Evolutionary conservation across 2,888 invertebrate species (phyloP), one percentile per base, ranked within the genome.

Genomic region (Malacosoma neustria): DNA sequence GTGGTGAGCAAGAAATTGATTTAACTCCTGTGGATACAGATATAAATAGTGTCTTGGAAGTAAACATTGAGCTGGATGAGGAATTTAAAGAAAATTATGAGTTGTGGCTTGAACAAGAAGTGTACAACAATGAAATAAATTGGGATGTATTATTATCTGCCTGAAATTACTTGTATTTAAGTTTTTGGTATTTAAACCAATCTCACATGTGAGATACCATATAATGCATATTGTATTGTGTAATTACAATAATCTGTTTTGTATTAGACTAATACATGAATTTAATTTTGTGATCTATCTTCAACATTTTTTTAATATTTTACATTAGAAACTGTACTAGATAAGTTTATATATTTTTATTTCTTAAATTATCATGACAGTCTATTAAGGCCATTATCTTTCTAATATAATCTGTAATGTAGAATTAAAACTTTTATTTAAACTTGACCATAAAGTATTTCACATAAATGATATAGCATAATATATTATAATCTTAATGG

Each of bases 51-150:
- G 93, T 95, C 6, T 87, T 97, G 32, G 95, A 95, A 38, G 82
- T 87, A 36, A 89, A 89, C 39, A 77, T 94, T 38, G 95, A 97
- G 60, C 88, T 99, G 42, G 96, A 96, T 7, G 95, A 96, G 35
- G 96, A 96, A 69, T 97, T 97, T 63, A 96, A 95, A 73, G 92
- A 92, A 41, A 94, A 96, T 65, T 99, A 99, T 74, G 94, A 96
- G 64, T 72, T 93, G 11, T 99, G 99, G 99, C 86, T 99, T 39
- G 94, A 99, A 55, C 93, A 96, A 68, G 99, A 99, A 87, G 99
- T 99, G 13, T 98, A 94, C 73, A 93, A 93, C 63, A 93, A 93
- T 61, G 89, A 91, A 62, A 91, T 93, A 48, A 90, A 94, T 71
- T 94, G 94, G 94, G 93, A 94, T 67, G 87, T 80, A 42, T 56